Evolutionary conservation across 2,888 invertebrate genomes (phyloP).

Genomic region (Augochlorella aurata): DNA sequence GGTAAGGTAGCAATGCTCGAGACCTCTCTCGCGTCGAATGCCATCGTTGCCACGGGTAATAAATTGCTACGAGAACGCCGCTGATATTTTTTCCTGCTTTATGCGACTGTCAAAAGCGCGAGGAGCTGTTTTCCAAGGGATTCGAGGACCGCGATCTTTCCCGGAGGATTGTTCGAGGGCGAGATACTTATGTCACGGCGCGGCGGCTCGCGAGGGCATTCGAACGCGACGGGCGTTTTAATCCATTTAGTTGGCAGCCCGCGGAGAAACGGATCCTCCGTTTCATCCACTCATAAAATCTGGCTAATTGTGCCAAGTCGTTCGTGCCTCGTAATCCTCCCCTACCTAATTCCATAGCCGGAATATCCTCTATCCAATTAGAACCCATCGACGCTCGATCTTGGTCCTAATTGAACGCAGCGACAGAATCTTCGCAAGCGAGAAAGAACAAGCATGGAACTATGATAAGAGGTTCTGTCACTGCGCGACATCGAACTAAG

Average conservation of each 20-base stretch:
- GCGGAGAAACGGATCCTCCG: constrained; percentile 34
- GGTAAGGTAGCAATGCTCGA: too few species aligned
- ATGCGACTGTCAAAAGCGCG: neutral
- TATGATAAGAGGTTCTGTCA: too few species aligned
- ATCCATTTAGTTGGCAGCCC: constrained; percentile 54
- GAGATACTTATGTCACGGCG: constrained; percentile 2
- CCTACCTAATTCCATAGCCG: neutral
- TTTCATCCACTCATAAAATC: constrained; percentile 74
- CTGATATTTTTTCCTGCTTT: neutral
- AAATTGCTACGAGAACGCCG: neutral
- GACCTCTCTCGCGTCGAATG: neutral
- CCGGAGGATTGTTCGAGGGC: neutral
- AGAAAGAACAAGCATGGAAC: too few species aligned
- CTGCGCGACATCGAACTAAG: too few species aligned
- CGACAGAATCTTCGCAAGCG: too few species aligned
- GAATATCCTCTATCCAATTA: neutral
- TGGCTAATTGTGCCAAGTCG: constrained; percentile 76
- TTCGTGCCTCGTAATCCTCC: constrained; percentile 59
- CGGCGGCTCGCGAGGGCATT: neutral
- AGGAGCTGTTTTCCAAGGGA: neutral
- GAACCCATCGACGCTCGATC: neutral
- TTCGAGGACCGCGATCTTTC: neutral
- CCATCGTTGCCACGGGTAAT: neutral
- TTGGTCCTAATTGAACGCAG: too few species aligned
- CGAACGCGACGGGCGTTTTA: constrained; percentile 58